phyloP scores from a whole-genome alignment of 2,113 vertebrate species.

The Hippocampus abdominalis region DNA sequence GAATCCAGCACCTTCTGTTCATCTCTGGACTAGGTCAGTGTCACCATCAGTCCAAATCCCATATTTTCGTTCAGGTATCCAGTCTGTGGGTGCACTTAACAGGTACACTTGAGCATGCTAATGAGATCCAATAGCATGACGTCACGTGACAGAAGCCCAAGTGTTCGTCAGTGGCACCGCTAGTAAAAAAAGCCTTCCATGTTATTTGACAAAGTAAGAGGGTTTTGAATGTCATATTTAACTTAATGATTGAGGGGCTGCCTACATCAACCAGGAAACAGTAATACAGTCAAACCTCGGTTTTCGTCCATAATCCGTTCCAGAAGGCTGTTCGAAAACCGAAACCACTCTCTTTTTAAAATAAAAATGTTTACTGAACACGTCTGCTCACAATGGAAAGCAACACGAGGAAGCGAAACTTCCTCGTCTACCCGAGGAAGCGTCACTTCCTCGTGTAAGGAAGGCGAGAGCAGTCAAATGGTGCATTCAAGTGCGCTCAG shows the following conservation, averaged over 20 bases:
- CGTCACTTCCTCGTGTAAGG: too few species aligned
- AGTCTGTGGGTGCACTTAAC: not conserved
- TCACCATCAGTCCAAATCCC: not conserved
- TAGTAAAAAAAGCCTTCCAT: not conserved
- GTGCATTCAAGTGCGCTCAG: too few species aligned
- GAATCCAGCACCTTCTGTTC: slow-evolving; percentile 87
- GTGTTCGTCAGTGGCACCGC: not conserved
- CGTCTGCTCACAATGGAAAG: too few species aligned
- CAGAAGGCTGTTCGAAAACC: too few species aligned
- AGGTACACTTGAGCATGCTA: not conserved
- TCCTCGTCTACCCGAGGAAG: too few species aligned
- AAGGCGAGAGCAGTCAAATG: too few species aligned
- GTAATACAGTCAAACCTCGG: too few species aligned
- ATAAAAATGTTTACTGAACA: too few species aligned
- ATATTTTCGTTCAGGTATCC: too few species aligned
- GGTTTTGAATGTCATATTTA: not conserved
- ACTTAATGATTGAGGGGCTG: not conserved
- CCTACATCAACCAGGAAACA: not conserved
- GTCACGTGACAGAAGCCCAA: not conserved
- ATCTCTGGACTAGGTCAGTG: slow-evolving; percentile 87
- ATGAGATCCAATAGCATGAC: not conserved
- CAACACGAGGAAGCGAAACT: too few species aligned
- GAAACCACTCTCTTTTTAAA: too few species aligned
- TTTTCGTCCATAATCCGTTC: too few species aligned
- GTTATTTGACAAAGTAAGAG: not conserved